phyloP scores from a whole-genome alignment of 2,797 vertebrate genomes.

The Diglossa cyanea region DNA sequence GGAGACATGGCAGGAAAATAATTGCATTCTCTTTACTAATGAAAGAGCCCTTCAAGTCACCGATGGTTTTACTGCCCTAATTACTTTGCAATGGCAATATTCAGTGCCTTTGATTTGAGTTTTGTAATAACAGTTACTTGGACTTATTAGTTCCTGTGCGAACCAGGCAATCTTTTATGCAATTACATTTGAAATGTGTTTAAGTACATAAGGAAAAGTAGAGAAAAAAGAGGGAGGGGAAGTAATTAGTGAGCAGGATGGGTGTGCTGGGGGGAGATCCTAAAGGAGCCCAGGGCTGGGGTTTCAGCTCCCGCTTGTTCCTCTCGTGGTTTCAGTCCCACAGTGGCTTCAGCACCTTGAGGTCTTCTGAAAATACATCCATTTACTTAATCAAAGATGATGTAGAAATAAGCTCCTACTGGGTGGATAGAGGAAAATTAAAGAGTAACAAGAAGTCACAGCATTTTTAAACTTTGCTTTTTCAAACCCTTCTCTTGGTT shows the following conservation, averaged over 20 bases:
- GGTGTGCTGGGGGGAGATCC: background rate
- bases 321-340: fast-evolving
- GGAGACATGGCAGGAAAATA: conserved; percentile 22
- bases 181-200: background rate
- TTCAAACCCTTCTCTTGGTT: background rate
- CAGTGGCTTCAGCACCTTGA: background rate
- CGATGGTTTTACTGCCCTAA: background rate
- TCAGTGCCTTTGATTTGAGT: background rate
- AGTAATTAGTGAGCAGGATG: background rate
- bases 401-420: background rate
- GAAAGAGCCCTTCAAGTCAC: background rate
- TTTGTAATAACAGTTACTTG: background rate
- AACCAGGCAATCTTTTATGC: background rate
- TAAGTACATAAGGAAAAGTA: background rate
- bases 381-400: background rate
- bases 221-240: background rate
- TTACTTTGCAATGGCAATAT: background rate
- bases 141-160: background rate
- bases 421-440: background rate
- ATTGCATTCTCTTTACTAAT: conserved; percentile 38
- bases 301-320: background rate
- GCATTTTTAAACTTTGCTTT: background rate
- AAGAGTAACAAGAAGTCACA: background rate
- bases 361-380: background rate
- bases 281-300: background rate